Evolutionary conservation across 2,888 invertebrate species (phyloP).

Genomic region (Aproaerema taeniolella): DNA sequence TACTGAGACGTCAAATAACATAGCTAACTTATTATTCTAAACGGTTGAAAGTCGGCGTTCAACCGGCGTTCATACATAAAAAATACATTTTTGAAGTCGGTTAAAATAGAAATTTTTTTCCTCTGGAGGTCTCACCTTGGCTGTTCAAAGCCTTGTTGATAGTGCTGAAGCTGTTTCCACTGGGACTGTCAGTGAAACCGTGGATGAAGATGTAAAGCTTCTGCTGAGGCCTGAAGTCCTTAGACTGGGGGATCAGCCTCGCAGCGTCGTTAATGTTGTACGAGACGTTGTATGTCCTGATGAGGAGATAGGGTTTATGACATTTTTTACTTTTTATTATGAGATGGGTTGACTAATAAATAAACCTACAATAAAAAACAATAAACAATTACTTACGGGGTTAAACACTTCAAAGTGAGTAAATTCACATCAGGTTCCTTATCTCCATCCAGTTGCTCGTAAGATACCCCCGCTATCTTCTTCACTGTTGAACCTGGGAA

Average conservation of each 20-base stretch:
- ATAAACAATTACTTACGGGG: conserved; percentile 29
- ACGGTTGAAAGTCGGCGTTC: no score
- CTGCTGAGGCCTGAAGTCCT: conserved; percentile 27
- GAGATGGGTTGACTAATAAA: background rate
- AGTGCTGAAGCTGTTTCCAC: conserved; percentile 35
- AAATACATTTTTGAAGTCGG: no score
- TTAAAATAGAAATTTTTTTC: no score
- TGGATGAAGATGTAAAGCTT: conserved; percentile 51
- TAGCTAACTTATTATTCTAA: no score
- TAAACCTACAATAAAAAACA: background rate
- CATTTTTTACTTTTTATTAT: no score
- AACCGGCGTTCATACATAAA: no score
- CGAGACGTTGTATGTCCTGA: conserved; percentile 37
- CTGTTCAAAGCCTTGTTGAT: conserved; percentile 33
- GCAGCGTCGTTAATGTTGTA: conserved; percentile 24
- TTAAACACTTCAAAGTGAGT: conserved; percentile 34
- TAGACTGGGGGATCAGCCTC: conserved; percentile 27
- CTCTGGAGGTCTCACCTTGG: no score
- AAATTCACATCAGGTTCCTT: conserved; percentile 37
- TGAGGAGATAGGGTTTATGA: no score
- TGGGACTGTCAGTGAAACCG: conserved; percentile 58
- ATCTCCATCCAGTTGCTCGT: conserved; percentile 36
- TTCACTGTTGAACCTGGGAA: conserved; percentile 39
- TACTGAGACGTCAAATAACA: no score
- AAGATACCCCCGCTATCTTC: conserved; percentile 39